A percentile compares a stretch with the other conserved stretches of the same genome.
Evolutionary conservation across 2,797 vertebrate genomes (phyloP).

Genomic region (Lycodopsis pacificus): DNA sequence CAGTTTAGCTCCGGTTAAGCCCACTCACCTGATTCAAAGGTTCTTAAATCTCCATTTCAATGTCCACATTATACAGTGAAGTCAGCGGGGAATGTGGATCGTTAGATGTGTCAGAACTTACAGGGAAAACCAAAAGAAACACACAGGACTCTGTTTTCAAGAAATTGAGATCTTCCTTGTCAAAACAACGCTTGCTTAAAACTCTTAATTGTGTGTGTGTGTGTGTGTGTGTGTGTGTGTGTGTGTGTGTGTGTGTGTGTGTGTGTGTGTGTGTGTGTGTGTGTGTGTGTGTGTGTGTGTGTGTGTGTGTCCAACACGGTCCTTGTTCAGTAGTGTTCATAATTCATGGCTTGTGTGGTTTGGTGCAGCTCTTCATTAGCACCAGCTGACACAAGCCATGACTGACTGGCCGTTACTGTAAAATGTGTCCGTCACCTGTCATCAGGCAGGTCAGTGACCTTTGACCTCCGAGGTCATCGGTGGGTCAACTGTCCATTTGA

Average conservation of each 20-base stretch:
- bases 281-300: not conserved
- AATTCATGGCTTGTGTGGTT: not conserved
- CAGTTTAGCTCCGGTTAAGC: conserved; percentile 68
- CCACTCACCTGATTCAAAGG: conserved; percentile 76
- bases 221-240: conserved; percentile 1
- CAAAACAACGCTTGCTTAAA: not conserved
- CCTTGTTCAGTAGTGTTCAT: not conserved
- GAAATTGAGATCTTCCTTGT: not conserved
- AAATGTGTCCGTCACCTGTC: conserved; percentile 31
- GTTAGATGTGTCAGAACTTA: conserved; percentile 3
- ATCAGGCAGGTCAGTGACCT: conserved; percentile 55
- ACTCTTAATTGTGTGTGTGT: not conserved
- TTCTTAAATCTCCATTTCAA: conserved; percentile 51
- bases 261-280: conserved; percentile 3
- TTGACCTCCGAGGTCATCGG: conserved; percentile 58
- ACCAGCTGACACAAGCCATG: conserved; percentile 37
- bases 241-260: not conserved
- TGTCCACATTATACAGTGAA: conserved; percentile 62
- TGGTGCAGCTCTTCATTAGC: conserved; percentile 24
- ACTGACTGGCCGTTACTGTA: conserved; percentile 17
- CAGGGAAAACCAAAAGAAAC: not conserved
- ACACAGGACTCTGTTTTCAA: not conserved
- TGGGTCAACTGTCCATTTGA: conserved; percentile 44
- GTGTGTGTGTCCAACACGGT: not conserved
- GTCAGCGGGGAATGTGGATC: conserved; percentile 40